Percentiles rank a stretch among this genome's conserved stretches.
Conservation (phyloP, 2,113 vertebrate genomes). For the Syngnathus scovelli region DNA sequence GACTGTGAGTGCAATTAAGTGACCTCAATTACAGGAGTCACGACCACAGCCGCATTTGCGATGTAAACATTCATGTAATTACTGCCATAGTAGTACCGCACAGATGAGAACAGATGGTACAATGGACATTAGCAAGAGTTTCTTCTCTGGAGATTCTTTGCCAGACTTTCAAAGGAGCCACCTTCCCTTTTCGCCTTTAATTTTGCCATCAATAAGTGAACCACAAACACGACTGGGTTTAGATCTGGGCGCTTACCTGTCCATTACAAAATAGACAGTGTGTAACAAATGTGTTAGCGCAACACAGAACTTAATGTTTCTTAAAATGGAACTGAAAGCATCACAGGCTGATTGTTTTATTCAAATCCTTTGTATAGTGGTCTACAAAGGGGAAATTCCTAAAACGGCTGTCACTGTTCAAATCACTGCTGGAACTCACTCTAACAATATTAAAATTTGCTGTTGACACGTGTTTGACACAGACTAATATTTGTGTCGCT, state of each 20-base stretch:
- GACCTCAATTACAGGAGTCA: slow-evolving; percentile 36
- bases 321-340: no score
- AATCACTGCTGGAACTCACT: neutral
- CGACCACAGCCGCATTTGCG: slow-evolving; percentile 26
- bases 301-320: neutral
- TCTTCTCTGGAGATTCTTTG: no score
- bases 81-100: slow-evolving; percentile 50
- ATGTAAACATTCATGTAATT: slow-evolving; percentile 62
- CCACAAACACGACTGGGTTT: no score
- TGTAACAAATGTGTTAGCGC: neutral
- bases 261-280: no score
- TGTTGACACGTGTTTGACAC: slow-evolving; percentile 7
- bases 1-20: slow-evolving; percentile 40
- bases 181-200: no score
- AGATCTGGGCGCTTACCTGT: no score
- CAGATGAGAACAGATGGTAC: neutral
- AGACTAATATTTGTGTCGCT: slow-evolving; percentile 49
- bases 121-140: neutral
- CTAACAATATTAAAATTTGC: neutral
- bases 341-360: neutral
- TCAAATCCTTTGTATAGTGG: neutral
- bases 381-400: neutral
- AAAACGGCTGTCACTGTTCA: neutral
- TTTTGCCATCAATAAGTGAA: no score
- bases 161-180: no score